Percentiles rank a stretch among this genome's conserved stretches.
phyloP scores from a whole-genome alignment of 2,113 vertebrate species.

The Miniopterus natalensis region DNA sequence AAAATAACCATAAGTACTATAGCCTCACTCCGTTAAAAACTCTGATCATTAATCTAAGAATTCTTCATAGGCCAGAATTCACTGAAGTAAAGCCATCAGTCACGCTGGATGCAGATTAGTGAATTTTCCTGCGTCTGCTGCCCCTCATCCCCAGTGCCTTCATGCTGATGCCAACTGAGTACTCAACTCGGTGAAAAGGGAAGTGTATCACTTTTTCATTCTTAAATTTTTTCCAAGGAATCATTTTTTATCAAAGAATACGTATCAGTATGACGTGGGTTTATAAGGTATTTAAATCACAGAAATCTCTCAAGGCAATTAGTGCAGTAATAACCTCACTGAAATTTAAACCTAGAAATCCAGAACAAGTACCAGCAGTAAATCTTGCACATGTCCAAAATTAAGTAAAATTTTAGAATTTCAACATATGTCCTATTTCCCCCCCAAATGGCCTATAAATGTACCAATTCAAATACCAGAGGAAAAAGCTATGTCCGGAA shows the following conservation, averaged over 20 bases:
- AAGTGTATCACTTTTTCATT: neutral
- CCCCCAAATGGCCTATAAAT: neutral
- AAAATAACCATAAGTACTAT: neutral
- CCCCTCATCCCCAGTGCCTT: neutral
- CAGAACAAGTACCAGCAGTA: neutral
- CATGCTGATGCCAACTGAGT: neutral
- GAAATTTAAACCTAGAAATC: constrained; percentile 31
- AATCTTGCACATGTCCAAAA: constrained; percentile 13
- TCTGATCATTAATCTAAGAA: neutral
- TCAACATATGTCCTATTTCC: neutral
- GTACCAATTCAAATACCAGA: neutral
- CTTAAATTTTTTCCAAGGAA: neutral
- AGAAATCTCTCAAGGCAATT: constrained; percentile 9
- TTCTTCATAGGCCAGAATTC: neutral
- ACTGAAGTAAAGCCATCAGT: neutral
- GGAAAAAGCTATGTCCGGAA: neutral
- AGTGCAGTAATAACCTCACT: neutral
- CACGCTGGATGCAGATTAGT: neutral
- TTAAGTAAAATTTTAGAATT: neutral
- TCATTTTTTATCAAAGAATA: neutral
- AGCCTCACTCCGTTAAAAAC: constrained; percentile 16
- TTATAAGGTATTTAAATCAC: neutral
- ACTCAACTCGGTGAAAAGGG: neutral
- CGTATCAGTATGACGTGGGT: neutral
- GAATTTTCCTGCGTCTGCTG: neutral